phyloP scores from a whole-genome alignment of 2,888 invertebrate species.

The Troglohyphantes excavatus region DNA sequence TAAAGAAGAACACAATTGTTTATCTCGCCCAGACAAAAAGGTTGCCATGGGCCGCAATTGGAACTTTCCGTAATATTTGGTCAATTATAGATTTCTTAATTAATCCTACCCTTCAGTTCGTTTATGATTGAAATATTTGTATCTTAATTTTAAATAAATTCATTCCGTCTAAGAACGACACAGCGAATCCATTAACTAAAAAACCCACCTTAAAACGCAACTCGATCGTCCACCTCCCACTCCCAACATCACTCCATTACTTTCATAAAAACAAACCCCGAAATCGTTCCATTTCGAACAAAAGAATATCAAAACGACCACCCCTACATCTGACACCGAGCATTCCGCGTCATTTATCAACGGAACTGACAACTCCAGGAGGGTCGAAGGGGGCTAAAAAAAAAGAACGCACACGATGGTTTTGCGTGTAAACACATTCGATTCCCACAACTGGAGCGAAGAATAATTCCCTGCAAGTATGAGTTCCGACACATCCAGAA shows the following conservation, averaged over 20 bases:
- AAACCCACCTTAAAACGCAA: neutral
- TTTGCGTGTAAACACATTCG: conserved; percentile 3
- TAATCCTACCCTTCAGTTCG: no score
- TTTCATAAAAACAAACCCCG: neutral
- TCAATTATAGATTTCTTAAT: no score
- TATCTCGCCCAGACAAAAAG: no score
- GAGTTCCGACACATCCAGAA: neutral
- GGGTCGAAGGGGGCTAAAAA: no score
- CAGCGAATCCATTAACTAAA: neutral
- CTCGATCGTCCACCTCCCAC: neutral
- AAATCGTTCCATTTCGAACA: neutral
- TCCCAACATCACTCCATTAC: neutral
- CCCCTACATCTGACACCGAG: conserved; percentile 6
- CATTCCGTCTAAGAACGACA: neutral
- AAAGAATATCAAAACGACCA: neutral
- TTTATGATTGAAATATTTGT: no score
- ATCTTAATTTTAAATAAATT: neutral
- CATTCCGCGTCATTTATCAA: neutral
- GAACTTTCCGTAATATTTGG: no score
- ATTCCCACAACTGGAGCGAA: neutral
- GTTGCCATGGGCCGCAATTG: no score
- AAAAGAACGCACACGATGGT: neutral
- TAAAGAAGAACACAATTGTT: no score
- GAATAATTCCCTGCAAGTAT: neutral
- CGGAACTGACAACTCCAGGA: neutral